phyloP scores from a whole-genome alignment of 2,113 vertebrate genomes.

The Phoenicopterus ruber region DNA sequence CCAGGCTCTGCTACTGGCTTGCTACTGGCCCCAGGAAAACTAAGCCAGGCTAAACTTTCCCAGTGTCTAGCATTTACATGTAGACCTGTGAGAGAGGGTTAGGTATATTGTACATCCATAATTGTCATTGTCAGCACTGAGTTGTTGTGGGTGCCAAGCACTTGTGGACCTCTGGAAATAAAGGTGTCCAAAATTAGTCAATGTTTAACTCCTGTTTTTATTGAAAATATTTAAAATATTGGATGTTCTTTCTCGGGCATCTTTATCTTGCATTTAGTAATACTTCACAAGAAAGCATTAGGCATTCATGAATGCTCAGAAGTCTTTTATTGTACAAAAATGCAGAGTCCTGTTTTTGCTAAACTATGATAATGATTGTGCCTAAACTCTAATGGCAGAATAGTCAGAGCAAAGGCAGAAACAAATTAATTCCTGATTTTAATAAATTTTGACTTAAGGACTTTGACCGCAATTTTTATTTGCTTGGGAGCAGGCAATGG shows the following conservation, averaged over 20 bases:
- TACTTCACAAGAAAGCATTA: neutral
- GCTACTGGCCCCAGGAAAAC: neutral
- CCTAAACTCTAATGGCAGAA: neutral
- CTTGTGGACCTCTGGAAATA: neutral
- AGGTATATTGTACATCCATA: neutral
- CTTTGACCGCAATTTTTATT: neutral
- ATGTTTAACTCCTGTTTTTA: neutral
- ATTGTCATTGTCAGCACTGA: neutral
- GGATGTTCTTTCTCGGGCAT: neutral
- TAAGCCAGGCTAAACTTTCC: neutral
- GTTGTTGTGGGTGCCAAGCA: neutral
- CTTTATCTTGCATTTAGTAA: neutral
- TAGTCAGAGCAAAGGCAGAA: neutral
- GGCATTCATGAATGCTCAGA: neutral
- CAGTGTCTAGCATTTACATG: neutral
- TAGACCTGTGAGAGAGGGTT: neutral
- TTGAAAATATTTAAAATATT: neutral
- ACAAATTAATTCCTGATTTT: neutral
- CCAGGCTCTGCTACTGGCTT: neutral
- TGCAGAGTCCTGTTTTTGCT: neutral
- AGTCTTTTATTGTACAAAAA: neutral
- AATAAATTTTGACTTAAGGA: neutral
- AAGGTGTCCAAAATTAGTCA: neutral
- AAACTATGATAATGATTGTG: neutral
- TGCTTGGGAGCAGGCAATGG: neutral